Conservation (phyloP, 2,797 vertebrate species). For the Pangasius mekongensis region DNA sequence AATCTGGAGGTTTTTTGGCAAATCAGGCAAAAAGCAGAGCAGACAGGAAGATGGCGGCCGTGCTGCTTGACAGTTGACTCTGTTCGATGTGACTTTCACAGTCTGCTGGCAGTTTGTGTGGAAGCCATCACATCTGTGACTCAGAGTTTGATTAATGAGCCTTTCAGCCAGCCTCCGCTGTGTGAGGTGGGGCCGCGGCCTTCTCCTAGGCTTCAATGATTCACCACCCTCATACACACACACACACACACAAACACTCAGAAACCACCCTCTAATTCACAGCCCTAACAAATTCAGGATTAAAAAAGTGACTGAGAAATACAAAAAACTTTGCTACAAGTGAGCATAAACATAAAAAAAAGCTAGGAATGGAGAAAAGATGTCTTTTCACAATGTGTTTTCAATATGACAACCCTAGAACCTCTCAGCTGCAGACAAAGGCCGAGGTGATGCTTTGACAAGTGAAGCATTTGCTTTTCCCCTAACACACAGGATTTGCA, state of each 20-base stretch:
- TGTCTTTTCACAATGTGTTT: conserved; percentile 70
- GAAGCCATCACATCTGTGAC: conserved; percentile 97
- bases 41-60: conserved; percentile 61
- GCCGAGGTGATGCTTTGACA: conserved; percentile 71
- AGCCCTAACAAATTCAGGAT: conserved; percentile 66
- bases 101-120: conserved; percentile 92
- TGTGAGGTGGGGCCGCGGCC: conserved; percentile 88
- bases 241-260: conserved; percentile 71
- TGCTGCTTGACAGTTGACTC: conserved; percentile 84
- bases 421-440: conserved; percentile 71
- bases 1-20: conserved; percentile 61
- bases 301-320: conserved; percentile 42
- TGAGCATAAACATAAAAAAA: background rate
- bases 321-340: conserved; percentile 14
- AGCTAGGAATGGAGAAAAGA: conserved; percentile 11
- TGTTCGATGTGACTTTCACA: conserved; percentile 99
- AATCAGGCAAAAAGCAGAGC: conserved; percentile 41
- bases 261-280: conserved; percentile 39
- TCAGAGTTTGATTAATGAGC: conserved; percentile 97
- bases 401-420: conserved; percentile 82
- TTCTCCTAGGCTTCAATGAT: conserved; percentile 92
- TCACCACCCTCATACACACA: conserved; percentile 81
- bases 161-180: conserved; percentile 90
- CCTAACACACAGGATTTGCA: conserved; percentile 69
- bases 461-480: conserved; percentile 66